phyloP scores from a whole-genome alignment of 2,113 vertebrate species.

The Pelvicachromis taeniatus region DNA sequence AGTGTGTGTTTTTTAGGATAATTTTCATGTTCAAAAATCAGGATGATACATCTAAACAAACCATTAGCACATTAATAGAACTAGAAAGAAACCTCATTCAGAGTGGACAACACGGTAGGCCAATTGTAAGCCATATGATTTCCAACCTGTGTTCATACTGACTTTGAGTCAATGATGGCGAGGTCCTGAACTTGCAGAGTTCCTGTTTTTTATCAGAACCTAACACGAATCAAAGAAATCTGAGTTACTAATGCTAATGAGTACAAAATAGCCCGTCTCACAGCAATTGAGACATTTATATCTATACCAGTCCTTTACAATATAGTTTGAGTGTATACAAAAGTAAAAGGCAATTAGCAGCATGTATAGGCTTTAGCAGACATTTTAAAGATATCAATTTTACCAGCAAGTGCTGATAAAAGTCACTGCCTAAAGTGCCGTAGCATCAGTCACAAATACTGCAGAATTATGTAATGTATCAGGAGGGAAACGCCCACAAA shows the following conservation, averaged over 20 bases:
- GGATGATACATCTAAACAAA: neutral
- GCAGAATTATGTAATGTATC: slow-evolving; percentile 5
- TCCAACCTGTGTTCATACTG: neutral
- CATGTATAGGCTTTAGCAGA: neutral
- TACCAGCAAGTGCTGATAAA: neutral
- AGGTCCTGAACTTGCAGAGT: neutral
- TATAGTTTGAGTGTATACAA: neutral
- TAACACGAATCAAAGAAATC: neutral
- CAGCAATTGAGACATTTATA: neutral
- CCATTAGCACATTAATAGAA: neutral
- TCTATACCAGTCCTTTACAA: neutral
- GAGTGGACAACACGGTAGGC: rapidly evolving
- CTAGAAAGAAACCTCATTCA: neutral
- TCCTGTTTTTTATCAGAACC: neutral
- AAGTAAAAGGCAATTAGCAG: neutral
- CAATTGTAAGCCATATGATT: neutral
- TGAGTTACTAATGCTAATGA: neutral
- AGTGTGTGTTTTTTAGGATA: neutral
- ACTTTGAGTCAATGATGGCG: neutral
- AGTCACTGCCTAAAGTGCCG: neutral
- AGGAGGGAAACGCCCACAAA: neutral
- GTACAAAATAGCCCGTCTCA: neutral
- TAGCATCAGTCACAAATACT: neutral
- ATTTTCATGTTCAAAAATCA: neutral
- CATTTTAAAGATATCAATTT: neutral